Evolutionary conservation across 23 tunicate species (phyloP), one percentile per base, ranked within the genome.

Genomic region (Trididemnum clinides): DNA sequence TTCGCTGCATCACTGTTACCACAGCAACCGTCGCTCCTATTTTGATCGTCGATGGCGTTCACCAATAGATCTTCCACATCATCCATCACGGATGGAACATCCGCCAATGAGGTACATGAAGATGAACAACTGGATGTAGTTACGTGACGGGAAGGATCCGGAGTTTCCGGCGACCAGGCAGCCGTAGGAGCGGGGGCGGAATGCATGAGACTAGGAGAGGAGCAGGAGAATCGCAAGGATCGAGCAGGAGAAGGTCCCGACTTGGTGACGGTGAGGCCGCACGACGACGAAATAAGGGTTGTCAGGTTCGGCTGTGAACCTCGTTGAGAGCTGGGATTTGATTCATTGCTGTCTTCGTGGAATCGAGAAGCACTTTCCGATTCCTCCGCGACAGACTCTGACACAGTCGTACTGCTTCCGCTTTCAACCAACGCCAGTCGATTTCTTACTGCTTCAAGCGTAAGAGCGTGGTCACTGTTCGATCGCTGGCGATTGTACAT

Each of bases 31-130:
- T 30, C 37, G 12, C 39, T 28, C 18, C 25, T 39, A 2, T 12
- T 37, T 5, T 3, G 7, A 54, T 28, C 66, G 2, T 74, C 57
- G 21, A 27, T 4, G 7, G 65, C 83, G 2, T 51, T 51, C 19
- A 51, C 83, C 37, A 78, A 51, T 2, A 78, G 51, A 7, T 1
- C 28, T 22, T 34, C 66, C 38, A 78, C 83, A 26, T 78, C 83
- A 51, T 78, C 83, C 66, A 54, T 50, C 34, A 15, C 23, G 4
- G 66, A 2, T 1, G 65, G 38, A 26, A 51, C 66, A 29, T 78
- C 66, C 2, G 19, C 36, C 2, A 74, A 30, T 12, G 81, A 74
- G 30, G 50, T 15, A 6, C 69, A 23, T 12, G 83, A 78, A 1
- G 66, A 26, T 10, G 35, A 5, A 20, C 35, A 51, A 2, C 69